Conservation (phyloP, 2,888 invertebrate species). For the Oscheius sp. region DNA sequence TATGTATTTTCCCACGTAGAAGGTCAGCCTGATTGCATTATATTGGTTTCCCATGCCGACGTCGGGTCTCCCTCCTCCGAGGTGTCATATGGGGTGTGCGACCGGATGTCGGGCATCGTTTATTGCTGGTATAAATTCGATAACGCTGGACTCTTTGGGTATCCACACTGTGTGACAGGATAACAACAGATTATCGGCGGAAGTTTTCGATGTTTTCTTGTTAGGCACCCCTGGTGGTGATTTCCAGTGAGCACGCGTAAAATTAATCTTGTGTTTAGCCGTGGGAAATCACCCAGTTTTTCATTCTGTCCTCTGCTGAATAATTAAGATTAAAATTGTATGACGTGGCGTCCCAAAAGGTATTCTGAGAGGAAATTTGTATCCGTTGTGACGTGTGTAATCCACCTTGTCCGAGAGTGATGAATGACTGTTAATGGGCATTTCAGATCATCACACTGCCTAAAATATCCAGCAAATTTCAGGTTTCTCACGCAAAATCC, state of each 20-base stretch:
- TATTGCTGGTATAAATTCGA: too few relatives aligned
- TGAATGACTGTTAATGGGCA: too few relatives aligned
- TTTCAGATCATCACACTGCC: not conserved
- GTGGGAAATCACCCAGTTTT: not conserved
- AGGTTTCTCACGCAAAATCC: slow-evolving; percentile 68
- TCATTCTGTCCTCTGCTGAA: not conserved
- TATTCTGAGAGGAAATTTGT: too few relatives aligned
- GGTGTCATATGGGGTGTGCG: not conserved
- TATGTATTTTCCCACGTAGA: slow-evolving; percentile 13
- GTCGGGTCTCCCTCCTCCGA: not conserved
- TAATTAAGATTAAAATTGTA: not conserved
- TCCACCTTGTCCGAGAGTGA: too few relatives aligned
- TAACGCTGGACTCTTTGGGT: too few relatives aligned
- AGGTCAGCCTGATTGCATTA: slow-evolving; percentile 25
- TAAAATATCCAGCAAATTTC: slow-evolving; percentile 39
- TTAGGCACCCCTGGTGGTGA: too few relatives aligned
- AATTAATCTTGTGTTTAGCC: slow-evolving; percentile 2
- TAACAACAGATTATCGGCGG: too few relatives aligned
- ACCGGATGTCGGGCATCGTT: not conserved
- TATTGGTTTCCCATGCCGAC: not conserved
- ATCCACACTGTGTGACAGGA: too few relatives aligned
- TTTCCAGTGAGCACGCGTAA: too few relatives aligned
- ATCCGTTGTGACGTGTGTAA: too few relatives aligned
- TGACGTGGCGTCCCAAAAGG: too few relatives aligned
- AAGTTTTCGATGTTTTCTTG: too few relatives aligned